Base-by-base conservation (phyloP, 2,888 invertebrate species). In the Miltochrista miniata region DNA sequence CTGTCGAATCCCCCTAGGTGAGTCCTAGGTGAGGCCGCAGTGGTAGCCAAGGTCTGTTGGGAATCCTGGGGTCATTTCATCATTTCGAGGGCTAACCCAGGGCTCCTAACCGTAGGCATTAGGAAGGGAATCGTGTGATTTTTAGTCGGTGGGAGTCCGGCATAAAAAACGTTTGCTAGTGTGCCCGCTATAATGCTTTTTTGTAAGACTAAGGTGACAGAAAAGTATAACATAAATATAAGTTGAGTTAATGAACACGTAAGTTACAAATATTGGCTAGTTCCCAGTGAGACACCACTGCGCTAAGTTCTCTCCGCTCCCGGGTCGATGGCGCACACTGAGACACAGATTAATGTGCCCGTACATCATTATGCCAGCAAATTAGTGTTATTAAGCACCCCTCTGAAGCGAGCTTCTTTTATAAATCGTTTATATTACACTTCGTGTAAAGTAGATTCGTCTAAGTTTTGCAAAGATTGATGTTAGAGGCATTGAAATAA, bases 311-410 rank as follows among this genome's bases (percentile, higher is more conserved):
- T 31, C 45, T 7, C 33, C 38, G 18, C 10, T 12, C 2, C 15
- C 33, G 12, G 15, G 15, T 31, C 39, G 39, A 18, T 18, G n/a
- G 8, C 13, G 24, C 11, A 47, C 24, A 14, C 30, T n/a, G 42
- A 30, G 30, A 42, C 30, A 18, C 24, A 13, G 62, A 54, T 40
- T 18, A 44, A 61, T 52, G 29, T 18, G 12, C 31, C 37, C 24
- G 52, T 18, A 46, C 48, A 59, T 63, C 38, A 55, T 45, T 39
- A 42, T 34, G 34, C 37, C 31, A 47, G 55, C 47, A 43, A 58
- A 62, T 62, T 42, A 58, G 24, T 52, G 45, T 46, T 54, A 62
- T 51, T 51, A 61, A 45, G 41, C 44, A 34, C 41, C 41, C 39
- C 30, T 42, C 45, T 45, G 51, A 40, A 15, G 30, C 13, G 49